Percentiles rank a stretch among this genome's conserved stretches.
Evolutionary conservation across 2,113 vertebrate species (phyloP).

Genomic region (Ellobius talpinus): DNA sequence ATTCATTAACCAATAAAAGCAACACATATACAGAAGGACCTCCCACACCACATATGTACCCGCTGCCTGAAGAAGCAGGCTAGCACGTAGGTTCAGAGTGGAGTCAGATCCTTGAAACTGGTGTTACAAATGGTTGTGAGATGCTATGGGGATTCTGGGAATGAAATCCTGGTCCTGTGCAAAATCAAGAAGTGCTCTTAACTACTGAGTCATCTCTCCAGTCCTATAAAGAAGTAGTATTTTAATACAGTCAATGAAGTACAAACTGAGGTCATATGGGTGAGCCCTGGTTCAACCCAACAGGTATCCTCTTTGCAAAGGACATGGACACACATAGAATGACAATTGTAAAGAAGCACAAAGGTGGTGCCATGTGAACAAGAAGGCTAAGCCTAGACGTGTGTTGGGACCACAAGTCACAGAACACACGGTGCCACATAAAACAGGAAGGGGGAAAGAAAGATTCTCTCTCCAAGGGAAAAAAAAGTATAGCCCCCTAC

Average conservation of each 20-base stretch:
- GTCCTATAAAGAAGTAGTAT: neutral
- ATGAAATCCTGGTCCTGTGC: neutral
- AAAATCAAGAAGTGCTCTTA: neutral
- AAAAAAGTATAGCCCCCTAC: neutral
- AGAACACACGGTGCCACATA: neutral
- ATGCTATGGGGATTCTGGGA: neutral
- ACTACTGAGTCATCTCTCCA: neutral
- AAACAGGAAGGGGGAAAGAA: neutral
- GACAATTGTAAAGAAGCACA: neutral
- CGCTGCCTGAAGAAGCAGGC: neutral
- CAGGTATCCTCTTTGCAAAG: neutral
- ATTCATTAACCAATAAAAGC: too few species aligned
- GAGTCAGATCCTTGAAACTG: neutral
- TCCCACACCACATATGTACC: neutral
- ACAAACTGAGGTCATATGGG: neutral
- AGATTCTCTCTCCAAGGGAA: neutral
- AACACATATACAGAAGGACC: too few species aligned
- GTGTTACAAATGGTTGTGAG: neutral
- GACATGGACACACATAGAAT: neutral
- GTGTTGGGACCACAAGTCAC: neutral
- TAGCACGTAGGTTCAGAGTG: neutral
- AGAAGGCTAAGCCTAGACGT: neutral
- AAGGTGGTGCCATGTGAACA: rapidly evolving
- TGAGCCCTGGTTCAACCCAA: neutral
- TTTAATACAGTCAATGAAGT: neutral